phyloP scores from a whole-genome alignment of 1,140 invertebrate species.

The Caligus rogercresseyi region DNA sequence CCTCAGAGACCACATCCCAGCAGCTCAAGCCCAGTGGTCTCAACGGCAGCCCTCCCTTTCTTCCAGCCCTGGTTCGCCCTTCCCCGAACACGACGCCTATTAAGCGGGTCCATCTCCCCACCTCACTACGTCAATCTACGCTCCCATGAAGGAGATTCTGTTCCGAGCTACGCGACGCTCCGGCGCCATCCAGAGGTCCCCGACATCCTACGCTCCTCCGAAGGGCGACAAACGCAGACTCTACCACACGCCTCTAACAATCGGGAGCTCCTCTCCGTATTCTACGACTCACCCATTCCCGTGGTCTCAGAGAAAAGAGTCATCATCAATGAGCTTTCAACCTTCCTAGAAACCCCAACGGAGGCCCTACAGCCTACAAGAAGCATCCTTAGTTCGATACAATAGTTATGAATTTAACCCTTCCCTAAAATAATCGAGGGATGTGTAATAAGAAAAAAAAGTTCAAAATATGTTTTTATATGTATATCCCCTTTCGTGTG shows the following conservation, averaged over 20 bases:
- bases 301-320: background rate
- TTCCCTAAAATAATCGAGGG: no score
- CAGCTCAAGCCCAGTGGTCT: background rate
- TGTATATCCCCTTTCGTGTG: no score
- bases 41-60: background rate
- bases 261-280: background rate
- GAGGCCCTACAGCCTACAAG: no score
- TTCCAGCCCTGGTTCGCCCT: background rate
- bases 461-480: no score
- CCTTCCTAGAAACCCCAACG: background rate
- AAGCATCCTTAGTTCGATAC: no score
- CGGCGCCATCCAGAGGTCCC: background rate
- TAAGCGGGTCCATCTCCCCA: background rate
- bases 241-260: background rate
- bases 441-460: no score
- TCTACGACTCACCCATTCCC: background rate
- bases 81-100: background rate
- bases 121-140: background rate
- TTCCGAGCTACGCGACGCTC: background rate
- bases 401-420: no score
- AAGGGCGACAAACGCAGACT: background rate
- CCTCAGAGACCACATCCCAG: background rate
- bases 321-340: background rate
- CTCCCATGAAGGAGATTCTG: background rate
- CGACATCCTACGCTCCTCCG: background rate